A percentile compares a stretch with the other conserved stretches of the same genome.
Evolutionary conservation across 1,140 invertebrate genomes (phyloP).

Genomic region (Ylistrum balloti): DNA sequence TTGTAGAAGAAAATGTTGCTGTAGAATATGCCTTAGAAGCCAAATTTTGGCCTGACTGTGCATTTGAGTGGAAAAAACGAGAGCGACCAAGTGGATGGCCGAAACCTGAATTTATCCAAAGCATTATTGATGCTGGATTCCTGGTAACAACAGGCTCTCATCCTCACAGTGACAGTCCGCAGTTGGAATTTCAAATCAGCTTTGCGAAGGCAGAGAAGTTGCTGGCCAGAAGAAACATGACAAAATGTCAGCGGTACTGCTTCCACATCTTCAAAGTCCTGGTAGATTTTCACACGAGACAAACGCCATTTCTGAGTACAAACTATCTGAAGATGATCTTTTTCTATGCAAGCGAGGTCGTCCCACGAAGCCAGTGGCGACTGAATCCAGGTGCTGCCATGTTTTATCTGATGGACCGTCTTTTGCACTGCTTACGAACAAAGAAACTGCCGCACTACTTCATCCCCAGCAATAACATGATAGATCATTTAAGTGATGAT

Average conservation of each 20-base stretch:
- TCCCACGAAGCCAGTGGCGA: neutral
- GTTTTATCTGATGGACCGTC: neutral
- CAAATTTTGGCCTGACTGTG: constrained; percentile 10
- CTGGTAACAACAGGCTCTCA: neutral
- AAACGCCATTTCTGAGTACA: neutral
- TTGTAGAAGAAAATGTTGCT: neutral
- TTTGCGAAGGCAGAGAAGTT: neutral
- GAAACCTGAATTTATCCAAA: neutral
- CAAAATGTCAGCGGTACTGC: neutral
- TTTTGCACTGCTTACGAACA: neutral
- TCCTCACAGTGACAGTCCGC: neutral
- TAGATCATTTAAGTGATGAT: neutral
- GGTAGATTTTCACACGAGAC: neutral
- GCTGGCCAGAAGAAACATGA: neutral
- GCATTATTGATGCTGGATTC: constrained; percentile 2
- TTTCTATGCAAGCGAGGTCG: neutral
- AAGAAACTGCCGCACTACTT: neutral
- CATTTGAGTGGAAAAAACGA: neutral
- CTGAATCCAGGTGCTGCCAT: neutral
- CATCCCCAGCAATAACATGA: neutral
- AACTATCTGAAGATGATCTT: neutral
- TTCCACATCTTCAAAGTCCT: neutral
- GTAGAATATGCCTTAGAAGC: neutral
- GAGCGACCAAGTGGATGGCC: constrained; percentile 40
- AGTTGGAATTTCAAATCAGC: neutral